A percentile compares a stretch with the other conserved stretches of the same genome.
phyloP scores from a whole-genome alignment of 2,797 vertebrate species.

The Acropternis orthonyx region DNA sequence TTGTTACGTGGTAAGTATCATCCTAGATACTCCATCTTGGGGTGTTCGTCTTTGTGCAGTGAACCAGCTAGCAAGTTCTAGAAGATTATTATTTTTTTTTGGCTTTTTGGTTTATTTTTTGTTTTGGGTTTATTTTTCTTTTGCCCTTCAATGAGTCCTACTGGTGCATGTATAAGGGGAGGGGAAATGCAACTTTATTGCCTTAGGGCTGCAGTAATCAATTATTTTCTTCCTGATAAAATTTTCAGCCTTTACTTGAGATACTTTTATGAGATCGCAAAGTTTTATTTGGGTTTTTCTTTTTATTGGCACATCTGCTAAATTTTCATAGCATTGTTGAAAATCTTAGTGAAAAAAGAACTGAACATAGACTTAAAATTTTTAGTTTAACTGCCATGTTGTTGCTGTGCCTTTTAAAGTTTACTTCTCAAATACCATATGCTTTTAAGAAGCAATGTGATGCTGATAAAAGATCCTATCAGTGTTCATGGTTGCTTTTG shows the following conservation, averaged over 20 bases:
- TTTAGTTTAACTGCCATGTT: constrained; percentile 2
- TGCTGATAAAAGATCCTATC: not conserved
- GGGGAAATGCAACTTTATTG: constrained; percentile 54
- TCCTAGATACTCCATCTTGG: constrained; percentile 81
- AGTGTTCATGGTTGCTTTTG: not conserved
- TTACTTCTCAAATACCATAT: not conserved
- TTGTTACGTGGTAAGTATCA: constrained; percentile 75
- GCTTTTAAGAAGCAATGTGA: not conserved
- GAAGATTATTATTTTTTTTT: constrained; percentile 68
- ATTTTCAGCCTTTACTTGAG: not conserved
- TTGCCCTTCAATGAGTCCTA: constrained; percentile 78
- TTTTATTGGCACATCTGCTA: constrained; percentile 39
- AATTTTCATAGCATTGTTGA: not conserved
- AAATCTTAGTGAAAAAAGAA: constrained; percentile 20
- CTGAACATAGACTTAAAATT: not conserved
- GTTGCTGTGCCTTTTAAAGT: constrained; percentile 3
- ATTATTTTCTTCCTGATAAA: constrained; percentile 57
- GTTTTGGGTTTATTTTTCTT: constrained; percentile 28
- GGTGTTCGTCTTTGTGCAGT: constrained; percentile 78
- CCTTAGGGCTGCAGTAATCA: constrained; percentile 51
- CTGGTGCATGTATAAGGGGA: constrained; percentile 76
- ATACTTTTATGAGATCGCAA: constrained; percentile 9
- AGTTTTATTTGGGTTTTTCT: constrained; percentile 34
- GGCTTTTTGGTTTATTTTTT: constrained; percentile 50
- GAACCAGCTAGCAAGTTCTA: constrained; percentile 77